A percentile compares a stretch with the other conserved stretches of the same genome.
phyloP scores from a whole-genome alignment of 2,113 vertebrate species.

The Phaetusa simplex region DNA sequence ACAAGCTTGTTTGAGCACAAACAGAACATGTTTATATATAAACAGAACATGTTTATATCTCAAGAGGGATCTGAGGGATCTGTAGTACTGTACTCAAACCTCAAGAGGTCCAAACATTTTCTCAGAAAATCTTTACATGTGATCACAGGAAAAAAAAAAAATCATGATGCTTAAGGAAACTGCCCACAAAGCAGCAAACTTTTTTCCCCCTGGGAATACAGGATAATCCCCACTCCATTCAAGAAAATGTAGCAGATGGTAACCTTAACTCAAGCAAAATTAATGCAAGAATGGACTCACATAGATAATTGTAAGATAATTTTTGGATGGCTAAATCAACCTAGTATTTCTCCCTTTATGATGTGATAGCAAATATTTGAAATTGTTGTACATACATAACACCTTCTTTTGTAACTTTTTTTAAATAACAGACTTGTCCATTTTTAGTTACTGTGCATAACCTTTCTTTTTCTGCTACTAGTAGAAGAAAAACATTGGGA shows the following conservation, averaged over 20 bases:
- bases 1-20: not conserved
- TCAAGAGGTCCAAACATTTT: not conserved
- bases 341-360: not conserved
- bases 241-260: not conserved
- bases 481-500: not conserved
- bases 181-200: not conserved
- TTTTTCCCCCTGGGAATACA: not conserved
- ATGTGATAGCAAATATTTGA: not conserved
- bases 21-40: no score
- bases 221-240: not conserved
- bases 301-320: not conserved
- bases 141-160: not conserved
- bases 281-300: not conserved
- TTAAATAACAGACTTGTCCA: not conserved
- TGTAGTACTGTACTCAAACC: not conserved
- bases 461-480: not conserved
- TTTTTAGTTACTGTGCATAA: not conserved
- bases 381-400: not conserved
- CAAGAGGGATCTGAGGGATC: not conserved
- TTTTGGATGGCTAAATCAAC: not conserved
- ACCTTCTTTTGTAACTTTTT: not conserved
- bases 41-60: not conserved
- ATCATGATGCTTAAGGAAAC: not conserved
- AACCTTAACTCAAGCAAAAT: not conserved
- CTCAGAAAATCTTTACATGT: not conserved